Evolutionary conservation across 2,113 vertebrate species (phyloP).

Genomic region (Mus pahari): DNA sequence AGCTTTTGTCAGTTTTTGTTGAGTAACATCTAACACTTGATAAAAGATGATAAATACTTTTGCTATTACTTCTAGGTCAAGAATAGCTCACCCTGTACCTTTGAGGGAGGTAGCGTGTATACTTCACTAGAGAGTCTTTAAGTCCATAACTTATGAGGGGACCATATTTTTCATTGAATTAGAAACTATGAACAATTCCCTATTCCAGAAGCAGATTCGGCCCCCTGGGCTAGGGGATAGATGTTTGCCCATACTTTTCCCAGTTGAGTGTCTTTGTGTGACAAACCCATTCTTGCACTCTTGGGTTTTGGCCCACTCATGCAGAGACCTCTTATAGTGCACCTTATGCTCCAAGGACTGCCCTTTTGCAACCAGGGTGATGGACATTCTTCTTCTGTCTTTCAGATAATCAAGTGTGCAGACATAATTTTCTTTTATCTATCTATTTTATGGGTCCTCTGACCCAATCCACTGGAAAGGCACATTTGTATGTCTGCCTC

Average conservation of each 20-base stretch:
- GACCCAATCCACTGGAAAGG: neutral
- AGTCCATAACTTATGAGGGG: neutral
- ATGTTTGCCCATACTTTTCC: neutral
- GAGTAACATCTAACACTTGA: neutral
- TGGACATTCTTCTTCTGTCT: neutral
- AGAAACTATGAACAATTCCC: neutral
- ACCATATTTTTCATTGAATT: neutral
- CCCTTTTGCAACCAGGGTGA: neutral
- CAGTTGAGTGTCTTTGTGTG: neutral
- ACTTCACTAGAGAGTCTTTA: neutral
- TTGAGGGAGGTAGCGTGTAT: neutral
- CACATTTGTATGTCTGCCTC: neutral
- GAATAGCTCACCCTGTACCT: neutral
- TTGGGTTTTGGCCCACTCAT: neutral
- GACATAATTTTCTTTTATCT: neutral
- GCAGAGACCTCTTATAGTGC: neutral
- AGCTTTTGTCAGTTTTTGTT: neutral
- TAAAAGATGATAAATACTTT: neutral
- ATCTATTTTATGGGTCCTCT: neutral
- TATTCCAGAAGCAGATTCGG: neutral
- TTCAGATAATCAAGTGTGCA: neutral
- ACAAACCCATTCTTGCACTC: neutral
- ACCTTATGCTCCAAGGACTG: neutral
- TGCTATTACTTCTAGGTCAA: neutral
- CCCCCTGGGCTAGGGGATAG: neutral